Percentiles rank a stretch among this genome's conserved stretches.
These are phyloP conservation scores for Poecilia latipinna DNA, from an alignment of 2,113 vertebrate species.

Conservation along the genomic window DNA sequence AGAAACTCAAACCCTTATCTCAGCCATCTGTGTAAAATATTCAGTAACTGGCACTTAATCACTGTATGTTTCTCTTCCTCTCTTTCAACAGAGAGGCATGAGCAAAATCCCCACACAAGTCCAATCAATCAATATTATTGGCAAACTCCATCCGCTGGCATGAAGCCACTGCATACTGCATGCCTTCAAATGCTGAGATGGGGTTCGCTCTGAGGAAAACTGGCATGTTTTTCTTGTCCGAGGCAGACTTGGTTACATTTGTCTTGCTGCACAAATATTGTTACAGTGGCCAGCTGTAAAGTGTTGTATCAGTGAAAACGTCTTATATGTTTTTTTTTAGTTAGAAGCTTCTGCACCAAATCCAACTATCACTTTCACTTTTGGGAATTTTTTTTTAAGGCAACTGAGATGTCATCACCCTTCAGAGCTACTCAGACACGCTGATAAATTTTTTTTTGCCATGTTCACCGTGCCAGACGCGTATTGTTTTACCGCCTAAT, in stretches of 20 bases:
- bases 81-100: slow-evolving; percentile 51
- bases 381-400: slow-evolving; percentile 19
- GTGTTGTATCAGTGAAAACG: slow-evolving; percentile 24
- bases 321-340: not conserved
- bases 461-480: not conserved
- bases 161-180: slow-evolving; percentile 33
- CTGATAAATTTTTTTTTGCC: slow-evolving; percentile 4
- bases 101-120: slow-evolving; percentile 46
- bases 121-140: slow-evolving; percentile 54
- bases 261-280: slow-evolving; percentile 40
- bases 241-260: slow-evolving; percentile 18
- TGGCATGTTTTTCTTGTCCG: slow-evolving; percentile 25
- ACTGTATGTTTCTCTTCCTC: slow-evolving; percentile 39
- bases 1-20: slow-evolving; percentile 49
- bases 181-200: slow-evolving; percentile 47
- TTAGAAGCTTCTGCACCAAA: slow-evolving; percentile 15
- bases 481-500: not conserved
- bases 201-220: slow-evolving; percentile 39
- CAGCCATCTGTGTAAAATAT: slow-evolving; percentile 52
- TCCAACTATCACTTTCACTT: slow-evolving; percentile 1
- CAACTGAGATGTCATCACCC: slow-evolving; percentile 24
- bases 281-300: slow-evolving; percentile 38
- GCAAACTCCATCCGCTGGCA: slow-evolving; percentile 55
- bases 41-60: slow-evolving; percentile 52
- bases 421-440: slow-evolving; percentile 28